A percentile compares a stretch with the other conserved stretches of the same genome.
These are phyloP conservation scores for Galeruca laticollis DNA, from an alignment of 2,888 invertebrate genomes.

Conservation along the genomic window DNA sequence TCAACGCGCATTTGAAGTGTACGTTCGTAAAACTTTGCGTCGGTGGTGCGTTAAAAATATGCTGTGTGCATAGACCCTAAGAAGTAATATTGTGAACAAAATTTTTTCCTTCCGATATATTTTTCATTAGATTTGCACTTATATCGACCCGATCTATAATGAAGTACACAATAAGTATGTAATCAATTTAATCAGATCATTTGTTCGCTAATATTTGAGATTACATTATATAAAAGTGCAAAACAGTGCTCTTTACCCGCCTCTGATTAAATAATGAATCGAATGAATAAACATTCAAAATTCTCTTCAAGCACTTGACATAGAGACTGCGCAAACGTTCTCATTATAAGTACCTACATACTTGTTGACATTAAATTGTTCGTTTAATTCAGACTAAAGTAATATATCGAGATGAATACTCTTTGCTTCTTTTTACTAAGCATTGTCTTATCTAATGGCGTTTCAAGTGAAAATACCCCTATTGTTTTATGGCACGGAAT, in stretches of 20 bases:
- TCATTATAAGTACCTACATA: neutral
- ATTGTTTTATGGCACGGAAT: constrained; percentile 78
- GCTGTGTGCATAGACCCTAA: too few relatives aligned
- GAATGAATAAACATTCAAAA: too few relatives aligned
- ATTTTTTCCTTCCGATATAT: too few relatives aligned
- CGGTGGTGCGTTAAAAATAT: too few relatives aligned
- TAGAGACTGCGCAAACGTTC: constrained; percentile 5
- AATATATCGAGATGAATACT: constrained; percentile 17
- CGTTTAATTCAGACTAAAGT: neutral
- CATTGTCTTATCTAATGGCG: constrained; percentile 25
- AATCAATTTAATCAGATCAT: too few relatives aligned
- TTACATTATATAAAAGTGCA: neutral
- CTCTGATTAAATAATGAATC: neutral
- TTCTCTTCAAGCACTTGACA: neutral
- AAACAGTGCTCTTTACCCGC: neutral
- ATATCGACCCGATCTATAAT: too few relatives aligned
- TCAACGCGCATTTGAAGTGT: too few relatives aligned
- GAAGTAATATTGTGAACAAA: too few relatives aligned
- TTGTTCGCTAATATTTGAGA: too few relatives aligned
- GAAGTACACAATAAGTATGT: too few relatives aligned
- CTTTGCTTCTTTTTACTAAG: constrained; percentile 23
- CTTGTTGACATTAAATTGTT: neutral
- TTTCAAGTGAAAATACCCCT: constrained; percentile 46
- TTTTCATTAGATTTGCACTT: too few relatives aligned
- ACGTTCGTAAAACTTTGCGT: too few relatives aligned